These are phyloP conservation scores for Eulithis testata DNA, from an alignment of 2,888 invertebrate species.

Conservation along the genomic window DNA sequence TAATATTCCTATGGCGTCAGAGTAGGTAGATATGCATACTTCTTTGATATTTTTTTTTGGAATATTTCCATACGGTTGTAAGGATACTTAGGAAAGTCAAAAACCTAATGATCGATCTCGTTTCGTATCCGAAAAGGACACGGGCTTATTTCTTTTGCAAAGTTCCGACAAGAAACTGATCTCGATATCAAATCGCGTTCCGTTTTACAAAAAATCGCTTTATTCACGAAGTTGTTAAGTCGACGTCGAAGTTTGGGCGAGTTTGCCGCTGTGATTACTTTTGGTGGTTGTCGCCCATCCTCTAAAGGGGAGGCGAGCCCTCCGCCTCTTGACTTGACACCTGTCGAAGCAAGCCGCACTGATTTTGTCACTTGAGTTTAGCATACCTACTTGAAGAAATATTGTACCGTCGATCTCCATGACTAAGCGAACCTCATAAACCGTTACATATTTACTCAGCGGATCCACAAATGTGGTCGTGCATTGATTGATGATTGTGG, in stretches of 20 bases:
- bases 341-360: constrained; percentile 67
- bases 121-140: constrained; percentile 36
- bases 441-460: neutral
- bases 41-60: too few relatives aligned
- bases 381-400: constrained; percentile 13
- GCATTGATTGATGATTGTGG: neutral
- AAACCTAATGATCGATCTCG: neutral
- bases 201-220: constrained; percentile 42
- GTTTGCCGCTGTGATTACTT: constrained; percentile 70
- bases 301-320: constrained; percentile 38
- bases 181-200: constrained; percentile 42
- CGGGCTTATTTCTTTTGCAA: constrained; percentile 38
- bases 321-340: constrained; percentile 64
- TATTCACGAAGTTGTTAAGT: constrained; percentile 46
- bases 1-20: neutral
- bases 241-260: constrained; percentile 58
- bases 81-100: neutral
- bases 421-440: neutral
- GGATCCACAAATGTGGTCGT: neutral
- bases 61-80: too few relatives aligned
- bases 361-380: constrained; percentile 54
- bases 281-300: constrained; percentile 60
- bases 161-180: constrained; percentile 37
- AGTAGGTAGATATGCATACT: neutral
- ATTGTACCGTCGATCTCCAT: constrained; percentile 8